Percentiles rank a stretch among this genome's conserved stretches.
These are phyloP conservation scores for Rhingia campestris DNA, from an alignment of 2,888 invertebrate species.

Conservation along the genomic window DNA sequence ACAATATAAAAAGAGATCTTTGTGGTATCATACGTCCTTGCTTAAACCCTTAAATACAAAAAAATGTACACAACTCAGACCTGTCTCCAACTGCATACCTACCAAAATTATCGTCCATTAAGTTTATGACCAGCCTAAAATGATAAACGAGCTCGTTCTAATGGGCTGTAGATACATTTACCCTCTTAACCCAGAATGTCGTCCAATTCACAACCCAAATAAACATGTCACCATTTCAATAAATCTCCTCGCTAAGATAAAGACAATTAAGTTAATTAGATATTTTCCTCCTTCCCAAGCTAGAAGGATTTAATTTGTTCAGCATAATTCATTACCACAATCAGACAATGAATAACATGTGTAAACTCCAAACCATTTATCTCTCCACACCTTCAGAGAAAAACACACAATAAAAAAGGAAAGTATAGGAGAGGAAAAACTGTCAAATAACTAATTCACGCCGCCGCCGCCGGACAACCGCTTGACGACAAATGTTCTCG, in stretches of 20 bases:
- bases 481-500: constrained; percentile 26
- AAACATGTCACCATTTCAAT: constrained; percentile 28
- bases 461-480: not conserved
- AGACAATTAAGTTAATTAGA: constrained; percentile 71
- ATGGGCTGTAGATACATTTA: too few relatives aligned
- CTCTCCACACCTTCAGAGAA: constrained; percentile 43
- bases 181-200: not conserved
- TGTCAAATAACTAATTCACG: constrained; percentile 12
- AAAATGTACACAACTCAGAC: too few relatives aligned
- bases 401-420: constrained; percentile 13
- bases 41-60: too few relatives aligned
- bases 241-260: constrained; percentile 56
- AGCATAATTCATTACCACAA: constrained; percentile 65
- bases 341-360: constrained; percentile 62
- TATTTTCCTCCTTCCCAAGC: constrained; percentile 11
- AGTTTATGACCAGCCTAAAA: too few relatives aligned
- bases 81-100: too few relatives aligned
- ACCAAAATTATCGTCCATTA: too few relatives aligned
- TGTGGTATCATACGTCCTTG: too few relatives aligned
- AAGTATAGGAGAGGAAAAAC: constrained; percentile 5
- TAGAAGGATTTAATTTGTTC: constrained; percentile 58
- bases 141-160: too few relatives aligned
- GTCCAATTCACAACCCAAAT: constrained; percentile 3
- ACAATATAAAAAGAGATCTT: too few relatives aligned
- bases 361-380: constrained; percentile 61